Evolutionary conservation across 2,888 invertebrate species (phyloP).

Genomic region (Teinopalpus imperialis): DNA sequence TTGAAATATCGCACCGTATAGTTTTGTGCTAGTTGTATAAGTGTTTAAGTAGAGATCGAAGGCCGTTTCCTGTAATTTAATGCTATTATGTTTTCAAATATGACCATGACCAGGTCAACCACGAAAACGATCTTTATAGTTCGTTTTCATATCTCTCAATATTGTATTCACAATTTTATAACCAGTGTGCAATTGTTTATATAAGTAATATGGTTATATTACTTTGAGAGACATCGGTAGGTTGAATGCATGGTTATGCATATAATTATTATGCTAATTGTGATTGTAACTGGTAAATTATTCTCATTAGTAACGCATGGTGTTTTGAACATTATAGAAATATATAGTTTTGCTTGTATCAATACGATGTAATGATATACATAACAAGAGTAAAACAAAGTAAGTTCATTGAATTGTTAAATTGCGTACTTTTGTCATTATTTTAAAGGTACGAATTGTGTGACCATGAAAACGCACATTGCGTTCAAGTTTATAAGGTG

Average conservation of each 20-base stretch:
- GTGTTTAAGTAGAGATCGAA: conserved; percentile 18
- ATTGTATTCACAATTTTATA: background rate
- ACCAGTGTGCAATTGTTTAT: background rate
- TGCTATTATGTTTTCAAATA: conserved; percentile 15
- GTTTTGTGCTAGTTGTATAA: no score
- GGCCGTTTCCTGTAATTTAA: conserved; percentile 4
- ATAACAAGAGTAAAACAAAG: background rate
- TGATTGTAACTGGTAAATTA: conserved; percentile 3
- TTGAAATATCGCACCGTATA: no score
- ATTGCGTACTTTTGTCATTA: background rate
- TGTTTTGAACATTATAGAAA: no score
- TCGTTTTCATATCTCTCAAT: background rate
- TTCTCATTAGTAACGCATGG: background rate
- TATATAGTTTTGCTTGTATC: background rate
- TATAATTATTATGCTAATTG: background rate
- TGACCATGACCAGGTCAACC: conserved; percentile 10
- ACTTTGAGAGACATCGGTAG: conserved; percentile 1
- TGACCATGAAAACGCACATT: conserved; percentile 2
- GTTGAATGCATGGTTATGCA: no score
- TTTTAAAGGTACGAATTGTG: background rate
- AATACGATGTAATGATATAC: background rate
- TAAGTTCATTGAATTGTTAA: background rate
- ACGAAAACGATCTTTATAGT: background rate
- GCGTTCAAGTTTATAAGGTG: background rate
- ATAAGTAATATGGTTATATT: no score